Percentiles rank a stretch among this genome's conserved stretches.
Evolutionary conservation across 2,113 vertebrate genomes (phyloP).

Genomic region (Alouatta palliata): DNA sequence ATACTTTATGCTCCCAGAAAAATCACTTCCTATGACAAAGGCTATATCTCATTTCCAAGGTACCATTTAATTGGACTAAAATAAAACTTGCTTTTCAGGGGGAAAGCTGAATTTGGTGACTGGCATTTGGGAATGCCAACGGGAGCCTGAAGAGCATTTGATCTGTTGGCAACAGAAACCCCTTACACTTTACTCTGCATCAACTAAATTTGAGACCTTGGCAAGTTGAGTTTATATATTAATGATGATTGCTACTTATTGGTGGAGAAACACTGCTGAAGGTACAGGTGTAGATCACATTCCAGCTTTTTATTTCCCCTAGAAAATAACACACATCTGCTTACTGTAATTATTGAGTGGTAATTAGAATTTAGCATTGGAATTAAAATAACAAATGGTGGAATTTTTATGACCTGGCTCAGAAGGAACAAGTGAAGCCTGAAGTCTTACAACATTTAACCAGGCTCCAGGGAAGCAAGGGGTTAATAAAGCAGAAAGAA

Average conservation of each 20-base stretch:
- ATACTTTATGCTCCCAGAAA: not conserved
- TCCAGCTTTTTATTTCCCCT: not conserved
- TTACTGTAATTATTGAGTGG: not conserved
- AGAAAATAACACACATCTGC: conserved; percentile 26
- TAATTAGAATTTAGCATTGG: not conserved
- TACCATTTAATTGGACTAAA: conserved; percentile 38
- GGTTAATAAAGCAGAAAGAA: not conserved
- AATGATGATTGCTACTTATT: not conserved
- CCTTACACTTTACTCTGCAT: not conserved
- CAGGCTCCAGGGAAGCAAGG: not conserved
- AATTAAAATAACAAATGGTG: not conserved
- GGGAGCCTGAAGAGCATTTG: conserved; percentile 47
- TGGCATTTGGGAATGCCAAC: conserved; percentile 26
- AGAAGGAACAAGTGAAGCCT: not conserved
- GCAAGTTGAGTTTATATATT: not conserved
- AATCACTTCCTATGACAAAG: not conserved
- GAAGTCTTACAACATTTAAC: not conserved
- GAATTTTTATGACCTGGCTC: not conserved
- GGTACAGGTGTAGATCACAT: conserved; percentile 45
- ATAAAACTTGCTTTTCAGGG: conserved; percentile 31
- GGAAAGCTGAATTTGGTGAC: conserved; percentile 37
- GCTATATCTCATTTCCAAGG: conserved; percentile 55
- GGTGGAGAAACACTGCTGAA: not conserved
- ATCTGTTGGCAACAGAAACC: conserved; percentile 70
- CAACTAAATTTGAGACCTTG: not conserved